Base-by-base conservation (phyloP, 2,888 invertebrate species). In the Pristionchus exspectatus region DNA sequence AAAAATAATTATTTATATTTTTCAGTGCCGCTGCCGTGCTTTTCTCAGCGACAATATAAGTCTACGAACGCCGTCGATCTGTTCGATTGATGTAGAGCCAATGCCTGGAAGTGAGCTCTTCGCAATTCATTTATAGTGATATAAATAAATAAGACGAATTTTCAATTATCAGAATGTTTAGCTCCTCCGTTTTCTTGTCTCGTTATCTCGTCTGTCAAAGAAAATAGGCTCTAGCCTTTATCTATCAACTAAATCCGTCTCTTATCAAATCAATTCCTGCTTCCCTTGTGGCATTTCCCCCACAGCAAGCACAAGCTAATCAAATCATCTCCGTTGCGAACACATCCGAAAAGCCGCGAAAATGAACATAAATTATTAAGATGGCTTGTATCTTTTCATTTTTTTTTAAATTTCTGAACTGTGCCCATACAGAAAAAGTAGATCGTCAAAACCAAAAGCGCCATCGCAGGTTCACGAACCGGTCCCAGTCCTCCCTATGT, bases 41-140 rank as follows among this genome's bases (percentile, higher is more conserved):
- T 92, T 94, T 44, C 90, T 94, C 54, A 93, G 93, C 87, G 94
- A 94, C 59, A 92, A 93, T 86, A 91, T 94, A 30, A 93, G 92
- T 59, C 69, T 72, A 21, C 84, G 89, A 81, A 93, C 93, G 18
- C 93, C 93, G 0, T 92, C 92, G 27, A 93, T 93, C 33, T 93
- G 92, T 33, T 92, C 92, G 24, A 90, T 91, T n/a, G 93, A 93
- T 89, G 87, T 92, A 33, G 91, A 92, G 56, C 90, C 90, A 4
- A 81, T 81, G 38, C 92, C 93, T 0, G 91, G 91, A 44, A 92
- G 92, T 93, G 69, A 91, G 90, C 89, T 18, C 54, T 66, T 54
- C 33, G 0, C 5, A 27, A 74, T 74, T 16, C n/a, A 63, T 63
- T 1, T 63, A 63, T 5, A 38, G 38, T 38, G 38, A 50, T 50